Conservation (phyloP, 2,113 vertebrate genomes). For the Hystrix brachyura region DNA sequence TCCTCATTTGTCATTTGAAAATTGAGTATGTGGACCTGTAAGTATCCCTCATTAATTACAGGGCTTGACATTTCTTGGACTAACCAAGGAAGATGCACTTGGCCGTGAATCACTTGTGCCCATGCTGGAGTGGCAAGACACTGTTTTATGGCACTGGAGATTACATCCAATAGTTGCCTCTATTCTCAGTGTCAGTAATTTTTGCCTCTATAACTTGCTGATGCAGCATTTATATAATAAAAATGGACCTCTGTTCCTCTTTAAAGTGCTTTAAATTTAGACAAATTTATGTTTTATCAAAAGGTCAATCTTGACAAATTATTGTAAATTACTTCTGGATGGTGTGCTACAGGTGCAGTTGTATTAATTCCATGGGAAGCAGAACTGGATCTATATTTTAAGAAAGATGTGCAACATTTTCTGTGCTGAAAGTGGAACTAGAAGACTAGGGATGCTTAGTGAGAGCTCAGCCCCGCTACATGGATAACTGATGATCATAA, state of each 20-base stretch:
- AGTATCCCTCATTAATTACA: constrained; percentile 80
- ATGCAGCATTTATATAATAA: constrained; percentile 83
- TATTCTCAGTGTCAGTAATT: constrained; percentile 45
- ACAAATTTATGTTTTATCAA: constrained; percentile 83
- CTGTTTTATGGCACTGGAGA: constrained; percentile 72
- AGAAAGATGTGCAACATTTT: not conserved
- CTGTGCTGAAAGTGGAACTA: fast-evolving
- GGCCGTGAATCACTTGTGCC: constrained; percentile 78
- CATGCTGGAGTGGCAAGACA: constrained; percentile 73
- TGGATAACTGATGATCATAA: not conserved
- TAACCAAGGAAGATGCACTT: constrained; percentile 75
- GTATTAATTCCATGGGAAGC: constrained; percentile 18
- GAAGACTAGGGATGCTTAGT: not conserved
- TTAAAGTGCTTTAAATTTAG: constrained; percentile 83
- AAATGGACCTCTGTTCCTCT: constrained; percentile 83
- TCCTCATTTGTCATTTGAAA: constrained; percentile 66
- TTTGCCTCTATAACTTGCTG: constrained; percentile 82
- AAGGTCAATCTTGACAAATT: constrained; percentile 87
- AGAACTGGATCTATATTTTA: not conserved
- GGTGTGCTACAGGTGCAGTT: constrained; percentile 62
- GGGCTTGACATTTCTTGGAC: constrained; percentile 79
- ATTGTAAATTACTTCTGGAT: constrained; percentile 80
- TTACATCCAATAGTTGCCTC: constrained; percentile 52
- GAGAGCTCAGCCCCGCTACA: not conserved
- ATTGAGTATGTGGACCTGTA: constrained; percentile 28